phyloP scores from a whole-genome alignment of 1,140 invertebrate species.

The Linepithema humile region DNA sequence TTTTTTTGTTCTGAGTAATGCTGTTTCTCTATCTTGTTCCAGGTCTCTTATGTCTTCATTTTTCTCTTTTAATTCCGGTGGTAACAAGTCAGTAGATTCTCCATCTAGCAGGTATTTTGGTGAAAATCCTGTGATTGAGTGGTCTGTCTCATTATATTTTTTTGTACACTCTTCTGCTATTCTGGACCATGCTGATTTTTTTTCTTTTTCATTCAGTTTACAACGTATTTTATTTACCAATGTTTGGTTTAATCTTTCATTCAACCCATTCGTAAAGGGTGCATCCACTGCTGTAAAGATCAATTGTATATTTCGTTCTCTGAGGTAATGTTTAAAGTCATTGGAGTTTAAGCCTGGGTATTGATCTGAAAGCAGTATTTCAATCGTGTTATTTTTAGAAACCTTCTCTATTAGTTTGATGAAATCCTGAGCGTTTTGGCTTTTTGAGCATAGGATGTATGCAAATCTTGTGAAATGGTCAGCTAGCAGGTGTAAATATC shows the following conservation, averaged over 20 bases:
- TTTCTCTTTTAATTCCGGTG: background rate
- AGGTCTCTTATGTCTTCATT: background rate
- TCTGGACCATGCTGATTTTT: background rate
- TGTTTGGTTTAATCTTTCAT: no score
- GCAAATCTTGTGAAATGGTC: constrained; percentile 35
- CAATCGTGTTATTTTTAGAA: background rate
- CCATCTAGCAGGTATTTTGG: background rate
- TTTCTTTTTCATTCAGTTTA: background rate
- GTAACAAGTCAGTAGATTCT: background rate
- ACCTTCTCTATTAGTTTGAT: background rate
- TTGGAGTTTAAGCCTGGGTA: constrained; percentile 4
- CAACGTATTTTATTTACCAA: background rate
- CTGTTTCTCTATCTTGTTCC: background rate
- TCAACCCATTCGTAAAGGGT: background rate
- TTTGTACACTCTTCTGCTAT: background rate
- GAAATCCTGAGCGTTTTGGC: background rate
- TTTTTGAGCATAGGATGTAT: background rate
- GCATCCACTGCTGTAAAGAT: background rate
- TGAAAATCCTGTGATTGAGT: background rate
- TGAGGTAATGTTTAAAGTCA: background rate
- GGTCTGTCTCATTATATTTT: background rate
- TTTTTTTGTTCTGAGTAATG: background rate
- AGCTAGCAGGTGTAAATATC: background rate
- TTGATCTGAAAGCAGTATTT: constrained; percentile 1
- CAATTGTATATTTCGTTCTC: background rate